phyloP scores from a whole-genome alignment of 2,113 vertebrate genomes.

The Dunckerocampus dactyliophorus region DNA sequence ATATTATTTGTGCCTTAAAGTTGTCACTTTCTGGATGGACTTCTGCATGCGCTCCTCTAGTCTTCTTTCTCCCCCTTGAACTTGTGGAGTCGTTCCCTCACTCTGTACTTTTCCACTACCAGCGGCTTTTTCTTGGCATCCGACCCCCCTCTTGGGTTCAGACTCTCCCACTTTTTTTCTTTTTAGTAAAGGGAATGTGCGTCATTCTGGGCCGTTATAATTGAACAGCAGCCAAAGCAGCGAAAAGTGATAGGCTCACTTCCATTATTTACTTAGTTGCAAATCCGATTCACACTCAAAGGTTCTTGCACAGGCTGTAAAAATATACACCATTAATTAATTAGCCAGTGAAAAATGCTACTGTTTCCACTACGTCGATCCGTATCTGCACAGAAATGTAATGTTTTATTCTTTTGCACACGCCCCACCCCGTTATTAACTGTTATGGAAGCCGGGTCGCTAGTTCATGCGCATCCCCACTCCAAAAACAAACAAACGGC shows the following conservation, averaged over 20 bases:
- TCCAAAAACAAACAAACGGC: not conserved
- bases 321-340: too few species aligned
- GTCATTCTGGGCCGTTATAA: conserved; percentile 40
- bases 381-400: not conserved
- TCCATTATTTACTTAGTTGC: not conserved
- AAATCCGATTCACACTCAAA: not conserved
- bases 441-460: not conserved
- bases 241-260: not conserved
- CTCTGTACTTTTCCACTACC: conserved; percentile 69
- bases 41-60: not conserved
- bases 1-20: not conserved
- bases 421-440: not conserved
- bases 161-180: conserved; percentile 32
- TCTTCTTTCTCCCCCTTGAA: not conserved
- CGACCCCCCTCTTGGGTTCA: conserved; percentile 26
- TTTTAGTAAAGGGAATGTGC: conserved; percentile 33
- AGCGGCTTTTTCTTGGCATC: conserved; percentile 53
- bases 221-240: conserved; percentile 23
- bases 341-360: too few species aligned
- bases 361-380: too few species aligned
- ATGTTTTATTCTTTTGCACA: not conserved
- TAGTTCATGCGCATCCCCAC: not conserved
- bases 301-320: too few species aligned
- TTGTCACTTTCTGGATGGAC: not conserved
- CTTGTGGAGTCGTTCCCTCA: not conserved